Evolutionary conservation across 2,888 invertebrate species (phyloP), one percentile per base, ranked within the genome.

Genomic region (Andrena camellia): DNA sequence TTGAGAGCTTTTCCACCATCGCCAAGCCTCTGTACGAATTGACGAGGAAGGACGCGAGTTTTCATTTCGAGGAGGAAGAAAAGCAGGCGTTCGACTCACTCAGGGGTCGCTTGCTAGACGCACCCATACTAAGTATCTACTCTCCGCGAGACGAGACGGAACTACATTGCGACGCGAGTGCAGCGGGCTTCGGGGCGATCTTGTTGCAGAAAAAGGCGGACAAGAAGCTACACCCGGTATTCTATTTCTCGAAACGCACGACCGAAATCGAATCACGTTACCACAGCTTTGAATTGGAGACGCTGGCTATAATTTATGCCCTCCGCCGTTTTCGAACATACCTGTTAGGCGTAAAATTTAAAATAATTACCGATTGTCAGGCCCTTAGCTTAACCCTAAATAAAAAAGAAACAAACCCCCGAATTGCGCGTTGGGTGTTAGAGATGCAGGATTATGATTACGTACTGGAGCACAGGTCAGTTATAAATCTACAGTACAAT

Each of bases 111-210:
- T 42, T 69, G 26, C 2, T 33, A 1, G 4, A 33, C 33, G 33
- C 33, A 33, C 7, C 33, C 5, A 66, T 66, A n/a, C n/a, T 66
- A 23, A 10, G 20, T 8, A 50, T 66, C 13, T 68, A 68, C 4
- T 23, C 7, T 57, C 68, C 57, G 1, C 35, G 17, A 0, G 75
- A 85, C n/a, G 89, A 90, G 54, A 93, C 92, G 4, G 91, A 93
- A 73, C 71, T 93, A 33, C 92, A 93, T 72, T 92, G 90, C 31
- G 93, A 93, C 84, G 92, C 92, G 5, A 91, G 91, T 78, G 70
- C 87, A 1, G 7, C 35, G 4, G 75, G 68, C 0, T 69, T 74
- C 17, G 92, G 92, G 0, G 88, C 89, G 0, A 89, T 93, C 13
- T 78, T 93, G 31, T 29, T 93, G 66, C 93, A 93, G 77, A 86